These are phyloP conservation scores for Caenorhabditis imperialis DNA, from an alignment of 2,888 invertebrate species.

Conservation along the genomic window DNA sequence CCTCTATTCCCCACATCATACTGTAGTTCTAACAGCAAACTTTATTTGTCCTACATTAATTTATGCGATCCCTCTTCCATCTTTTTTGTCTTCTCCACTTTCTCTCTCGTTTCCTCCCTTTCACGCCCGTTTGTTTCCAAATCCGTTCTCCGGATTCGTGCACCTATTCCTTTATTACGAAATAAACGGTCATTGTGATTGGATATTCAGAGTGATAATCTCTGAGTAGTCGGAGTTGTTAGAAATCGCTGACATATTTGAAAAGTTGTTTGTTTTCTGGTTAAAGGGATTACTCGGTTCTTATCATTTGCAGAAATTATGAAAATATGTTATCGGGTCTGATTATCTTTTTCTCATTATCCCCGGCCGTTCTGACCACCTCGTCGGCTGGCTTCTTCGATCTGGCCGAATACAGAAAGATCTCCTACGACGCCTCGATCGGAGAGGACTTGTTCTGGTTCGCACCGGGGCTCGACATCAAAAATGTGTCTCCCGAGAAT, in stretches of 20 bases:
- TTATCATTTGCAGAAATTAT: conserved; percentile 21
- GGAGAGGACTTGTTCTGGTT: conserved; percentile 40
- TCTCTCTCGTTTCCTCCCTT: conserved; percentile 6
- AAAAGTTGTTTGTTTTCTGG: conserved; percentile 7
- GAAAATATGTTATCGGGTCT: too few species aligned
- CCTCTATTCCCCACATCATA: not conserved
- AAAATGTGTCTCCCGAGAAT: conserved; percentile 19
- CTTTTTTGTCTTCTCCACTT: too few species aligned
- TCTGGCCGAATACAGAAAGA: conserved; percentile 24
- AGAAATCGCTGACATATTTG: conserved; percentile 15
- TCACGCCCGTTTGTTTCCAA: not conserved
- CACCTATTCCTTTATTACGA: conserved; percentile 20
- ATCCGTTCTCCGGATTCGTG: conserved; percentile 4
- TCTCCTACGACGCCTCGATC: conserved; percentile 28
- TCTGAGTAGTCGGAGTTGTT: conserved; percentile 9
- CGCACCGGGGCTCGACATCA: conserved; percentile 16
- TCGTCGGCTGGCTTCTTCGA: conserved; percentile 27
- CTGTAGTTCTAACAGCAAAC: conserved; percentile 36
- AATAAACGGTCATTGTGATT: conserved; percentile 40
- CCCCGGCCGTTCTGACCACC: conserved; percentile 4
- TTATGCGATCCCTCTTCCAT: too few species aligned
- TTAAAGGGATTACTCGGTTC: not conserved
- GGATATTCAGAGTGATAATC: not conserved
- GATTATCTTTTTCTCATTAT: too few species aligned
- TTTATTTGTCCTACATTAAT: not conserved